Percentiles rank a stretch among this genome's conserved stretches.
Evolutionary conservation across 2,113 vertebrate genomes (phyloP).

Genomic region (Neoarius graeffei): DNA sequence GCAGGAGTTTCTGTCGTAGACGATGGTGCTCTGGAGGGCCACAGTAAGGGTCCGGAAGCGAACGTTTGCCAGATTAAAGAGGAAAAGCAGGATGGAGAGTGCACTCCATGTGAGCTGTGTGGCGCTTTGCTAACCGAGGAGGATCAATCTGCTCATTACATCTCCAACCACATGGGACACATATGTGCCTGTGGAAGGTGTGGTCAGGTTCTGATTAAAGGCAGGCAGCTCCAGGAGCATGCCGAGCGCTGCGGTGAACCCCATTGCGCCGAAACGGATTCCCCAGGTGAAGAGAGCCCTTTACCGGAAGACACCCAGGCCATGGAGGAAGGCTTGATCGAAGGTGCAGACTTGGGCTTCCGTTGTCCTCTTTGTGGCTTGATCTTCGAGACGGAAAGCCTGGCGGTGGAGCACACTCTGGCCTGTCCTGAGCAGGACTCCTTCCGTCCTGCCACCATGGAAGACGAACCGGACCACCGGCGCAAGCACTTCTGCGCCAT

Average conservation of each 20-base stretch:
- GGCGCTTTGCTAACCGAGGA: conserved; percentile 84
- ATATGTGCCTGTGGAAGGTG: conserved; percentile 96
- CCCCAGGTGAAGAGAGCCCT: conserved; percentile 82
- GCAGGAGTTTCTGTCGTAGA: conserved; percentile 72
- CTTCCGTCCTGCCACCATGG: conserved; percentile 80
- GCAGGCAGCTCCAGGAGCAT: conserved; percentile 93
- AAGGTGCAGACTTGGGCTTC: conserved; percentile 78
- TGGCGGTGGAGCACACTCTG: conserved; percentile 89
- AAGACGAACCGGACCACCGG: conserved; percentile 89
- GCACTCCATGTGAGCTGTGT: conserved; percentile 87
- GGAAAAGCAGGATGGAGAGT: conserved; percentile 58
- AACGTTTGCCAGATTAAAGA: conserved; percentile 68
- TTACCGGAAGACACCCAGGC: conserved; percentile 77
- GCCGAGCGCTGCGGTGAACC: conserved; percentile 90
- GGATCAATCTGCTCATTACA: conserved; percentile 90
- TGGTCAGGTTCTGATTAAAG: conserved; percentile 94
- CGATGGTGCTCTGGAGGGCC: conserved; percentile 70
- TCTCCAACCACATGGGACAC: conserved; percentile 93
- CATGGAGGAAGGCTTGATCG: conserved; percentile 82
- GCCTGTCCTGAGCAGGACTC: conserved; percentile 88
- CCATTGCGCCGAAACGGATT: conserved; percentile 85
- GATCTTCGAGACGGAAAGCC: conserved; percentile 86
- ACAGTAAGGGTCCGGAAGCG: conserved; percentile 55
- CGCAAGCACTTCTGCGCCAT: conserved; percentile 97
- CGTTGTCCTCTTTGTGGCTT: conserved; percentile 90